Base-by-base conservation (phyloP, 2,113 vertebrate genomes). In the Lamprologus tigripictilis region DNA sequence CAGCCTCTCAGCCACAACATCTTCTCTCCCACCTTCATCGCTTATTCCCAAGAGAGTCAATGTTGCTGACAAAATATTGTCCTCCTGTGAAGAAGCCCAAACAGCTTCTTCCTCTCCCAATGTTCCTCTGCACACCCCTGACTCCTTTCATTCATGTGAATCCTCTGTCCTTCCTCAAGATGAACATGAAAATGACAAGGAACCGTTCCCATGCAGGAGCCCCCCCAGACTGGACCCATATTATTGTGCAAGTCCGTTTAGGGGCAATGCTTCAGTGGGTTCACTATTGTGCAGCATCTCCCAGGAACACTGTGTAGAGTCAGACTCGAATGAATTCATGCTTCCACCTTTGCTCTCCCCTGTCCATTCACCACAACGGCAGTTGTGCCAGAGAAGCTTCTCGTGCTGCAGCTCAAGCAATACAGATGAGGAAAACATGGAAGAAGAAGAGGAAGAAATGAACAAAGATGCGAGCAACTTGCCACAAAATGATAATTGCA, bases 281-380 rank as follows among this genome's bases (percentile, higher is more conserved):
- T 61, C 57, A 8, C 23, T 13, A 1, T 28, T 49, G 47, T 63
- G 5, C 19, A 16, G 45, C 7, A 2, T 21, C 3, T n/a, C 10
- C 9, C n/a, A 28, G 10, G 81, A 84, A 7, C 12, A 9, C 3
- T 26, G 8, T 5, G 10, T 12, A 6, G 9, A 79, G 10, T 51
- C 4, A 1, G 10, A 42, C 47, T 42, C 2, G 1, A n/a, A 12
- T 8, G 47, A 53, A 21, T 53, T 86, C 4, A 16, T 68, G 12
- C 66, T 91, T 33, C 80, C 87, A 51, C 86, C 88, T 14, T 16
- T 92, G 31, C 90, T 95, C 4, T 95, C 94, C 82, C 94, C 93
- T 13, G 5, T 93, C 47, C 21, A 42, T 16, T 90, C 93, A 37
- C 93, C 94, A 14, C 66, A 37, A 42, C 2, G 13, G 3, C 11